Conservation (phyloP, 2,888 invertebrate genomes). For the Melinopterus prodromus region DNA sequence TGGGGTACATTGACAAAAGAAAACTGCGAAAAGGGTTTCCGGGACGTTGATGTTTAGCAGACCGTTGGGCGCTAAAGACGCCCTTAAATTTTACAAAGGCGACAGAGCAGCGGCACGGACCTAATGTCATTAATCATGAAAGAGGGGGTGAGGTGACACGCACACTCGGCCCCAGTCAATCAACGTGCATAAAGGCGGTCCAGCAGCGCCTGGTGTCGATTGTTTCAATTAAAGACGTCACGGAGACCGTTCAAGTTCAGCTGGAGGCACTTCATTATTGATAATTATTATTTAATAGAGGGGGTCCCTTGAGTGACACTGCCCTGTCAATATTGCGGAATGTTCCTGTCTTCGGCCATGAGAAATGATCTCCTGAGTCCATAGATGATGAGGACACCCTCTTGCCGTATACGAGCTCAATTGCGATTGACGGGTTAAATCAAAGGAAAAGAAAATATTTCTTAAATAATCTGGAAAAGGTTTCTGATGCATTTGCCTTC, state of each 20-base stretch:
- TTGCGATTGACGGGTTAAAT: too few species aligned
- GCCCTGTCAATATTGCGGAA: neutral
- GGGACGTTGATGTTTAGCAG: neutral
- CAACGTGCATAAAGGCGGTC: neutral
- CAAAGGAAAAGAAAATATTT: too few species aligned
- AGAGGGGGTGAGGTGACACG: neutral
- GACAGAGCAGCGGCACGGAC: neutral
- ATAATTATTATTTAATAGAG: conserved; percentile 4
- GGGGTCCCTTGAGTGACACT: neutral
- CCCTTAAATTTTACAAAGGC: neutral
- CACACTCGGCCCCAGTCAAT: neutral
- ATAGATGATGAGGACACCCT: neutral
- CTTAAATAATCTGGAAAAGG: too few species aligned
- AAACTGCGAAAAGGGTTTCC: neutral
- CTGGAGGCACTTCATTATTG: neutral
- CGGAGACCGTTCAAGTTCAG: neutral
- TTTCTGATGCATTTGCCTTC: too few species aligned
- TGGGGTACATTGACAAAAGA: neutral
- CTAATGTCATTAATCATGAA: neutral
- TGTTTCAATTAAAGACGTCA: conserved; percentile 4
- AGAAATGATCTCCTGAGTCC: neutral
- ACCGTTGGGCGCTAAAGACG: neutral
- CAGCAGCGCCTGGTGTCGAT: neutral
- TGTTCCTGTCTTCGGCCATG: neutral
- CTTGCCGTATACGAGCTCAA: neutral